These are phyloP conservation scores for Condylostylus longicornis DNA, from an alignment of 1,140 invertebrate species.

Conservation along the genomic window DNA sequence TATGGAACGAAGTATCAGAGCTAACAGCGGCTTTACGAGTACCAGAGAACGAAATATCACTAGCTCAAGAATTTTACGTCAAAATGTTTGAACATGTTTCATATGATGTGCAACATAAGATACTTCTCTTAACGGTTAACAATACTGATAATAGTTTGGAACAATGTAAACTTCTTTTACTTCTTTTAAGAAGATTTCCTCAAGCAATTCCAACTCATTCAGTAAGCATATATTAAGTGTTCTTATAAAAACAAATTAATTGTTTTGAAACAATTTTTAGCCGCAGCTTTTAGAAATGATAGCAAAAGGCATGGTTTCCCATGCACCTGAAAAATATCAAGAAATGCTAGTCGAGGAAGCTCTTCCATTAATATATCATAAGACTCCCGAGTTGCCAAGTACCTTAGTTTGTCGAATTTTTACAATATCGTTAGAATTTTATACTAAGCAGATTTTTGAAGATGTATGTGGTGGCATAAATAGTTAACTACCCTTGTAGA, in stretches of 20 bases:
- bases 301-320: conserved; percentile 22
- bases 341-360: conserved; percentile 28
- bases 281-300: conserved; percentile 26
- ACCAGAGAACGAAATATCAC: conserved; percentile 31
- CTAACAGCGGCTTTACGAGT: conserved; percentile 57
- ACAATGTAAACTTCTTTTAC: conserved; percentile 61
- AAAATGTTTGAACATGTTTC: conserved; percentile 54
- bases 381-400: conserved; percentile 22
- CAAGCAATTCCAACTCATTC: conserved; percentile 60
- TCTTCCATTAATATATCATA: conserved; percentile 25
- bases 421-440: conserved; percentile 26
- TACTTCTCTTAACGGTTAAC: conserved; percentile 66
- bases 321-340: conserved; percentile 20
- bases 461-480: conserved; percentile 6
- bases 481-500: too few relatives aligned
- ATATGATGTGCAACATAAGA: conserved; percentile 56
- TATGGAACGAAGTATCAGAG: conserved; percentile 67
- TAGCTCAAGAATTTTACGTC: conserved; percentile 35
- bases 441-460: conserved; percentile 25
- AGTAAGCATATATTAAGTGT: conserved; percentile 51
- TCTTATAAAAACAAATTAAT: conserved; percentile 35
- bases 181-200: conserved; percentile 66
- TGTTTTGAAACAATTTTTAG: conserved; percentile 1
- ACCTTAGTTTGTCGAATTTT: conserved; percentile 22
- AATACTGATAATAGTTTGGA: conserved; percentile 75